Evolutionary conservation across 2,888 invertebrate species (phyloP).

Genomic region (Lutraria lutraria): DNA sequence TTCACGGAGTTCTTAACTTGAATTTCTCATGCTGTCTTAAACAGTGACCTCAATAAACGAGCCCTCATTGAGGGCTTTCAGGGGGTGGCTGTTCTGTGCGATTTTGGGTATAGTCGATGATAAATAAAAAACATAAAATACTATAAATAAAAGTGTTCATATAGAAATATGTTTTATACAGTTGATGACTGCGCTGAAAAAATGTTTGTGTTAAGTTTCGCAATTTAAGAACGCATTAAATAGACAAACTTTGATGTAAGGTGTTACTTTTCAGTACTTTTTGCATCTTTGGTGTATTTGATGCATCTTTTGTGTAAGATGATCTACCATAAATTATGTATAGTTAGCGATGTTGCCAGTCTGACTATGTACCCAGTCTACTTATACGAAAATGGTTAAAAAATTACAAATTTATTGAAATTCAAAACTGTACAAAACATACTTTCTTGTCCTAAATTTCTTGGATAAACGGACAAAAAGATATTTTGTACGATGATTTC

Average conservation of each 20-base stretch:
- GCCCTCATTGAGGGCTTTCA: too few species aligned
- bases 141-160: neutral
- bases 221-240: conserved; percentile 9
- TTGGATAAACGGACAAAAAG: neutral
- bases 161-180: neutral
- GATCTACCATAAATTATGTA: neutral
- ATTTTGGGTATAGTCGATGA: too few species aligned
- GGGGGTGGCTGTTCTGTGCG: too few species aligned
- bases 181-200: neutral
- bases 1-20: too few species aligned
- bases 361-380: neutral
- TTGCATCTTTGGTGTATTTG: conserved; percentile 7
- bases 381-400: neutral
- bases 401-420: neutral
- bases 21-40: too few species aligned
- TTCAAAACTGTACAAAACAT: neutral
- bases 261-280: conserved; percentile 20
- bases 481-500: neutral
- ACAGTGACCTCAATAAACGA: too few species aligned
- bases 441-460: neutral
- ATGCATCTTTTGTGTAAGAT: conserved; percentile 16
- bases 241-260: neutral
- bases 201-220: neutral
- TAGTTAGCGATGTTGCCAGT: conserved; percentile 4
- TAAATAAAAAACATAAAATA: neutral